phyloP scores from a whole-genome alignment of 2,797 vertebrate genomes.

The Myripristis jacobus region DNA sequence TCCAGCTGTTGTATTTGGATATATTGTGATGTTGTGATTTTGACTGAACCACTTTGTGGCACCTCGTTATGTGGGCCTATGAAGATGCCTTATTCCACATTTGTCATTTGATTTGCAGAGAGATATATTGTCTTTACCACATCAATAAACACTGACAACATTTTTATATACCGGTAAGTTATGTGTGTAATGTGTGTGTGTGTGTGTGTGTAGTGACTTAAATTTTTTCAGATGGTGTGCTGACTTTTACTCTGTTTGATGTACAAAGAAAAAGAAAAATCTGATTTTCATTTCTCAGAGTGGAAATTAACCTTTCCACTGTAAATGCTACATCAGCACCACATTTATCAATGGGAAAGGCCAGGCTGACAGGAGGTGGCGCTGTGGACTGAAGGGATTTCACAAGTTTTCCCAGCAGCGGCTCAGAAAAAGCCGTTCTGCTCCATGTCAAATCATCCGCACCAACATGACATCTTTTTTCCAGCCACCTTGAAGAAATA shows the following conservation, averaged over 20 bases:
- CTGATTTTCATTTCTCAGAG: background rate
- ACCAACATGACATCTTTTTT: no score
- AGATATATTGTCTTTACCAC: conserved; percentile 17
- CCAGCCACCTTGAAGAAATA: background rate
- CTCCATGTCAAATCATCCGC: background rate
- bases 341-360: background rate
- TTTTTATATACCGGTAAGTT: background rate
- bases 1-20: conserved; percentile 25
- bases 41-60: conserved; percentile 17
- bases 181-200: background rate
- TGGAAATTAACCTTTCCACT: background rate
- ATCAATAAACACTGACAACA: conserved; percentile 30
- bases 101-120: conserved; percentile 24
- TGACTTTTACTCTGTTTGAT: background rate
- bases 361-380: conserved; percentile 53
- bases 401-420: background rate
- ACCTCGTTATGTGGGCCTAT: conserved; percentile 12
- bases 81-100: conserved; percentile 23
- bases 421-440: background rate
- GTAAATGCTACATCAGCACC: background rate
- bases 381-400: conserved; percentile 21
- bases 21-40: conserved; percentile 6
- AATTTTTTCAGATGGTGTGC: background rate
- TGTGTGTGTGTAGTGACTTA: background rate
- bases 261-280: background rate